Conservation (phyloP, 2,113 vertebrate species). For the Egretta garzetta region DNA sequence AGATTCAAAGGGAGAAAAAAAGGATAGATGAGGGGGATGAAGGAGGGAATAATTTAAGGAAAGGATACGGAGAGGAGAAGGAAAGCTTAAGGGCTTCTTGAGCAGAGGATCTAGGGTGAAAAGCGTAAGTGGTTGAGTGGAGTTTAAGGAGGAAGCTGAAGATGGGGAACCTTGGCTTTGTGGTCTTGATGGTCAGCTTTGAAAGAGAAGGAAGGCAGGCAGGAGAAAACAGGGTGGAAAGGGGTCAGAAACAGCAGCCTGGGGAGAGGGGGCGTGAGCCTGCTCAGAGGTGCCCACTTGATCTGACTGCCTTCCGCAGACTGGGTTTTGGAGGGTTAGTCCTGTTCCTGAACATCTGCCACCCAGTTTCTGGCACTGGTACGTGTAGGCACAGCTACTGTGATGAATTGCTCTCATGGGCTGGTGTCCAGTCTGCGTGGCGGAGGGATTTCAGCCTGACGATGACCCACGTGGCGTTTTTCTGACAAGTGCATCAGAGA, state of each 20-base stretch:
- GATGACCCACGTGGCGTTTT: accelerated
- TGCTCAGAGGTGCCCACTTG: too few relatives aligned
- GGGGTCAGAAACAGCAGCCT: accelerated
- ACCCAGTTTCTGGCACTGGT: not conserved
- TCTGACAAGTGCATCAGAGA: not conserved
- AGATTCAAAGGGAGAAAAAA: not conserved
- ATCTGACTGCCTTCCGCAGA: not conserved
- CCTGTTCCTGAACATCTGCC: accelerated
- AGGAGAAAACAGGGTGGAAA: not conserved
- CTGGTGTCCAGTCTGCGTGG: not conserved
- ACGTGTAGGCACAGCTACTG: accelerated
- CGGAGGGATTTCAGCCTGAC: accelerated
- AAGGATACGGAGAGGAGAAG: not conserved
- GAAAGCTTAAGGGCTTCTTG: not conserved
- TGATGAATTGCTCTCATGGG: accelerated
- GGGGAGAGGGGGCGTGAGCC: accelerated
- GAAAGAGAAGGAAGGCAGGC: not conserved
- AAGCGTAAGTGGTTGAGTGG: not conserved
- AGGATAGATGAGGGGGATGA: not conserved
- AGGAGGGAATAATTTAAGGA: not conserved
- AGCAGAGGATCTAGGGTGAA: not conserved
- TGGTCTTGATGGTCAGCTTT: not conserved
- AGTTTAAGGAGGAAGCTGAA: not conserved
- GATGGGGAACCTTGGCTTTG: not conserved
- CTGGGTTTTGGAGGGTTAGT: not conserved